Base-by-base conservation (phyloP, 2,113 vertebrate genomes). In the Cinclus cinclus region DNA sequence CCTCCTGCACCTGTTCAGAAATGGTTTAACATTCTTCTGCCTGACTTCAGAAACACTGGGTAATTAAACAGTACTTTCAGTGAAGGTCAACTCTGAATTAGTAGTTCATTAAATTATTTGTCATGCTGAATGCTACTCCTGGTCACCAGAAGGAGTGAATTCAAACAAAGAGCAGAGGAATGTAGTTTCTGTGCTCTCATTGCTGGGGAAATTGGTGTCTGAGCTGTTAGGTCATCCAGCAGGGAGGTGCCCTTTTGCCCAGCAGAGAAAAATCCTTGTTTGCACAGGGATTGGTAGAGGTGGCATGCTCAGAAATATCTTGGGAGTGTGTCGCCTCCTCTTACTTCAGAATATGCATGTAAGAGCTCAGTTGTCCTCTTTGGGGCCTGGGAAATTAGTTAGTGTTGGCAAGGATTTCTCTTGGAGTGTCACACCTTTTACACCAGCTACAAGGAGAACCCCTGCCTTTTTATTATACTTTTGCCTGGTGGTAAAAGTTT, bases 71-170 rank as follows among this genome's bases (percentile, higher is more conserved):
- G 89, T n/a, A n/a, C 89, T 94, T 90, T 50, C 74, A 30, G 16
- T 96, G 95, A 96, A 95, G 89, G 91, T 95, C 94, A 95, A 0
- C 78, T 82, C 83, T 81, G 88, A 88, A 80, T 90, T 88, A 82
- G 90, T 79, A 84, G 92, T 95, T 96, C 89, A 91, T 95, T 91
- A 90, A 87, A 79, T 91, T 94, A 82, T 91, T 96, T 95, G 88
- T 93, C 83, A 87, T 87, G 59, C 80, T 87, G 89, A 71, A 84
- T 82, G 60, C 94, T 87, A 76, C 65, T 90, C 52, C 81, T 91
- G 89, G 83, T 91, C 93, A 87, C 83, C 49, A 64, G 95, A 47
- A 85, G 22, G 5, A 31, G n/a, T 53, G 63, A 89, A 68, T 71
- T 93, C 83, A 71, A 44, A 71, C 21, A 33, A 3, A 63, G 56